Percentiles rank a stretch among this genome's conserved stretches.
Evolutionary conservation across 2,888 invertebrate genomes (phyloP).

Genomic region (Drosophila longiperda): DNA sequence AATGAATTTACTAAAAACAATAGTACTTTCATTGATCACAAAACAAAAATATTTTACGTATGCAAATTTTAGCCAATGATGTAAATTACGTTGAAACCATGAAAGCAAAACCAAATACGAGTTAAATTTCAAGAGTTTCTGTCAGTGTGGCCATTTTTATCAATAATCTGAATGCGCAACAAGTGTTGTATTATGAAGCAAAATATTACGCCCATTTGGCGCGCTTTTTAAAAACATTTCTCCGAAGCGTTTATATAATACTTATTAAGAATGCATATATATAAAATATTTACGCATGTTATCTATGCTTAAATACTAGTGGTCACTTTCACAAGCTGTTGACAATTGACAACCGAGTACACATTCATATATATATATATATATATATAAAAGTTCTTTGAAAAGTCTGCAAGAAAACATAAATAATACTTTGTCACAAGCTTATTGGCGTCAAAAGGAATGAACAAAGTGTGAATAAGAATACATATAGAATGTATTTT

Average conservation of each 20-base stretch:
- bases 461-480: constrained; percentile 27
- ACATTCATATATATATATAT: not conserved
- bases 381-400: not conserved
- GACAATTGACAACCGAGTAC: constrained; percentile 1
- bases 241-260: not conserved
- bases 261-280: not conserved
- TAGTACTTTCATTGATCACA: not conserved
- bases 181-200: constrained; percentile 30
- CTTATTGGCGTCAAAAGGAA: constrained; percentile 34
- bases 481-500: constrained; percentile 61
- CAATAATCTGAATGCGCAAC: constrained; percentile 17
- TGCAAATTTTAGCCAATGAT: no score
- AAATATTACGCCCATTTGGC: constrained; percentile 15
- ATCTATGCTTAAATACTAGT: not conserved
- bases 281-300: not conserved
- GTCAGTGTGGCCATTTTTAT: constrained; percentile 3
- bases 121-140: constrained; percentile 16
- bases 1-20: not conserved
- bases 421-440: constrained; percentile 42
- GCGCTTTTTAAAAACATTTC: constrained; percentile 27
- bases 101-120: not conserved
- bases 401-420: constrained; percentile 18
- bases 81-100: not conserved
- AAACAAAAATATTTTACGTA: not conserved
- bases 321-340: not conserved